Conservation (phyloP, 1,140 invertebrate genomes). For the Drosophila ficusphila region DNA sequence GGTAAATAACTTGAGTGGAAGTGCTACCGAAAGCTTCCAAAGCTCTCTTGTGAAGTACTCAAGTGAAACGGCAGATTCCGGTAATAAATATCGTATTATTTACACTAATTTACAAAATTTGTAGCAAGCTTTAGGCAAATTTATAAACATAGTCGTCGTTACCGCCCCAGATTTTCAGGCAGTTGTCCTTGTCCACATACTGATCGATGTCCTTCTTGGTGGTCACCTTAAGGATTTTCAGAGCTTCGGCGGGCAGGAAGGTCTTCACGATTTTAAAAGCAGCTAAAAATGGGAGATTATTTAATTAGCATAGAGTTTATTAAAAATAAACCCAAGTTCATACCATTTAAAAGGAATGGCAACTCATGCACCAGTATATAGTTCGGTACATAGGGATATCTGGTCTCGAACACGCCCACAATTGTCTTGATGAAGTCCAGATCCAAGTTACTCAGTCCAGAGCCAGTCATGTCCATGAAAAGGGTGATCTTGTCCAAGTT, state of each 20-base stretch:
- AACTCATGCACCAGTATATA: slow-evolving; percentile 96
- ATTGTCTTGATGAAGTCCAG: slow-evolving; percentile 93
- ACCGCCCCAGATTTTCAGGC: slow-evolving; percentile 93
- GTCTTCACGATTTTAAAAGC: slow-evolving; percentile 96
- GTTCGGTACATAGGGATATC: slow-evolving; percentile 94
- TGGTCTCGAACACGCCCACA: slow-evolving; percentile 92
- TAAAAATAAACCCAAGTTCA: slow-evolving; percentile 30
- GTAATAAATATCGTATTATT: slow-evolving; percentile 68
- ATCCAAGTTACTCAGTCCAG: slow-evolving; percentile 95
- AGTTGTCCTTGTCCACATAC: slow-evolving; percentile 90
- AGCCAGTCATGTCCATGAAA: slow-evolving; percentile 95
- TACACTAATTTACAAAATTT: slow-evolving; percentile 45
- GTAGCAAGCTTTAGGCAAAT: slow-evolving; percentile 14
- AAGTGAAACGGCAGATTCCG: neutral
- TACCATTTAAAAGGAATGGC: slow-evolving; percentile 97
- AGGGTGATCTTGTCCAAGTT: slow-evolving; percentile 92
- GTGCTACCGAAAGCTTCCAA: slow-evolving; percentile 19
- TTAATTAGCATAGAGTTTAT: neutral
- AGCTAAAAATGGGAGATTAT: slow-evolving; percentile 86
- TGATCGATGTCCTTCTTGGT: slow-evolving; percentile 91
- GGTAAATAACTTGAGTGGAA: slow-evolving; percentile 26
- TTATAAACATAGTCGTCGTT: slow-evolving; percentile 87
- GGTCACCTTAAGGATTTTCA: slow-evolving; percentile 94
- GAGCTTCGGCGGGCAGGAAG: slow-evolving; percentile 93
- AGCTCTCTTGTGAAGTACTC: slow-evolving; percentile 9